Conservation (phyloP, 2,797 vertebrate genomes). For the Thamnophis elegans region DNA sequence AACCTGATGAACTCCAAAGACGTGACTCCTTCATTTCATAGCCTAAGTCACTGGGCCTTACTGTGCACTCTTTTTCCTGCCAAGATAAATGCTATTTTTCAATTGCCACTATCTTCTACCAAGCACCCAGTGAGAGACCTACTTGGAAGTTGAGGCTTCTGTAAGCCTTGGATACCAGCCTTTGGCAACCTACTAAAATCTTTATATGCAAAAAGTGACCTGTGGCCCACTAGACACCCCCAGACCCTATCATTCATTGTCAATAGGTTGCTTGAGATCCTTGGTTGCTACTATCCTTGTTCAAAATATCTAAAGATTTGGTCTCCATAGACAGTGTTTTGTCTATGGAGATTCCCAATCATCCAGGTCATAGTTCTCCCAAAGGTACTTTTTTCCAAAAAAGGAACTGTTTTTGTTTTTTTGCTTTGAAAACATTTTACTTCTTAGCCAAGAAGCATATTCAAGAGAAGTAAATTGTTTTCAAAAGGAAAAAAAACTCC, state of each 20-base stretch:
- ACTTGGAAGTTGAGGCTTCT: neutral
- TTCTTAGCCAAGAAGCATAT: neutral
- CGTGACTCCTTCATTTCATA: neutral
- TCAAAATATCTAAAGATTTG: neutral
- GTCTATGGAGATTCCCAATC: neutral
- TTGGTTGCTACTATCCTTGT: neutral
- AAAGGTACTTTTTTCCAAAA: neutral
- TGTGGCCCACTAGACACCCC: neutral
- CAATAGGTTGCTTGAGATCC: neutral
- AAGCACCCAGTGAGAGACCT: neutral
- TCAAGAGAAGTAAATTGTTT: neutral
- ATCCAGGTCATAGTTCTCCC: neutral
- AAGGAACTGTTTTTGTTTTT: neutral
- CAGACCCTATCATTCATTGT: neutral
- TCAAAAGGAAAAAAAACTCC: neutral
- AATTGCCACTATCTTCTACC: neutral
- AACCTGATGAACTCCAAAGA: neutral
- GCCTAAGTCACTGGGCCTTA: neutral
- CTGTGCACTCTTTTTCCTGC: neutral
- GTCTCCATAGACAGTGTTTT: no score
- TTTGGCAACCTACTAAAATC: neutral
- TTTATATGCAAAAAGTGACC: neutral
- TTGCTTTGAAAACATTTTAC: neutral
- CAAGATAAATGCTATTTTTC: neutral
- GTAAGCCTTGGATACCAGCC: neutral